These are phyloP conservation scores for Dunckerocampus dactyliophorus DNA, from an alignment of 2,113 vertebrate species.

Conservation along the genomic window DNA sequence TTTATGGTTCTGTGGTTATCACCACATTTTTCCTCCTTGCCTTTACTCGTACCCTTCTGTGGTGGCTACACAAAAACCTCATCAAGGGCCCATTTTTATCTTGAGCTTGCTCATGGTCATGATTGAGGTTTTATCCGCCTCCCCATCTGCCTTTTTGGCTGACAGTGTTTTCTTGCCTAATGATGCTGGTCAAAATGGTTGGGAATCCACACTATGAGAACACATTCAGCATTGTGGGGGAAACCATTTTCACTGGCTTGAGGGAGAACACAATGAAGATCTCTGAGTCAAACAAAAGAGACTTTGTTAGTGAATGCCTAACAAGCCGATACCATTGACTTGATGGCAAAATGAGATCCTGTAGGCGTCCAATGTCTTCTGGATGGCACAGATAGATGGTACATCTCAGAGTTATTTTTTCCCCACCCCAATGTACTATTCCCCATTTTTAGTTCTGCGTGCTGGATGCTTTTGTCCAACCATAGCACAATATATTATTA, in stretches of 20 bases:
- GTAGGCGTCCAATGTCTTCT: not conserved
- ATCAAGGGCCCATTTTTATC: not conserved
- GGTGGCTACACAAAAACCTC: too few species aligned
- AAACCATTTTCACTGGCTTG: conserved; percentile 1
- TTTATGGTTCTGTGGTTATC: too few species aligned
- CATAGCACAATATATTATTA: too few species aligned
- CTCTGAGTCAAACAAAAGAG: conserved; percentile 54
- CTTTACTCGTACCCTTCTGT: too few species aligned
- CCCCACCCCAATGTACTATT: not conserved
- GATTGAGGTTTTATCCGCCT: not conserved
- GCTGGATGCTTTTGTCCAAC: not conserved
- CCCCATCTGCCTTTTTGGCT: not conserved
- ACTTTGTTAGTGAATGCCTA: conserved; percentile 35
- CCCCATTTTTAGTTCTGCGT: not conserved
- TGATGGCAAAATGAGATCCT: conserved; percentile 24
- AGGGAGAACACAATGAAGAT: conserved; percentile 42
- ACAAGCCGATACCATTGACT: conserved; percentile 4
- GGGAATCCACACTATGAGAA: not conserved
- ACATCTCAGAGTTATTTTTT: not conserved
- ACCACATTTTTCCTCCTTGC: too few species aligned
- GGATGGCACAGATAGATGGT: not conserved
- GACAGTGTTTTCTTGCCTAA: not conserved
- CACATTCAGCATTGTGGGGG: not conserved
- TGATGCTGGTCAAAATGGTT: not conserved
- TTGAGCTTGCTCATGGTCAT: not conserved